phyloP scores from a whole-genome alignment of 1,140 invertebrate genomes.

The Mesaphorura yosii region DNA sequence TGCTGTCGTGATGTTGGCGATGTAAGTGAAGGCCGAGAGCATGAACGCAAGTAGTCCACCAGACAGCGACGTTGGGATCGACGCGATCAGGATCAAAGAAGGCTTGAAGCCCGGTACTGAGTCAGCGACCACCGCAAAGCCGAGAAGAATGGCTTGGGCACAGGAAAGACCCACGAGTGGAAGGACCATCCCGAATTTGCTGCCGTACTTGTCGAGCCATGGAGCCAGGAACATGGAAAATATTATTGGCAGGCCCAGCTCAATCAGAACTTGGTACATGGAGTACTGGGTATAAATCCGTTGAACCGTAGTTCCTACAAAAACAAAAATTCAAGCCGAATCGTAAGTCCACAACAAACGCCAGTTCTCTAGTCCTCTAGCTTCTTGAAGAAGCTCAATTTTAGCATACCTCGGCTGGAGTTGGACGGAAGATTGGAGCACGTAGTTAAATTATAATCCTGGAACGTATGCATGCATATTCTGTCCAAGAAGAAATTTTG shows the following conservation, averaged over 20 bases:
- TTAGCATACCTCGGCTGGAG: not conserved
- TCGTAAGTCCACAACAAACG: not conserved
- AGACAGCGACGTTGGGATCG: conserved; percentile 11
- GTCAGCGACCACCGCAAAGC: conserved; percentile 1
- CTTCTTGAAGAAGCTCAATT: not conserved
- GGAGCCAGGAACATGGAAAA: conserved; percentile 8
- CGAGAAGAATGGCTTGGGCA: not conserved
- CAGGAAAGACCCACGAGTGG: conserved; percentile 7
- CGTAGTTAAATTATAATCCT: not conserved
- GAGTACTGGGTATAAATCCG: not conserved
- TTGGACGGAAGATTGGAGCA: not conserved
- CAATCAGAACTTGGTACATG: not conserved
- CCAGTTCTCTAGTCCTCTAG: not conserved
- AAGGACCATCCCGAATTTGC: conserved; percentile 9
- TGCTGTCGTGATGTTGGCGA: not conserved
- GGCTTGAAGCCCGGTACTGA: not conserved
- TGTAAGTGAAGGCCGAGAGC: conserved; percentile 4
- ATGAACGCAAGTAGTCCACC: conserved; percentile 11
- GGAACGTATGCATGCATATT: not conserved
- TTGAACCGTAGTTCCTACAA: not conserved
- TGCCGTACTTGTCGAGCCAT: conserved; percentile 13
- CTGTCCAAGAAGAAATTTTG: not conserved
- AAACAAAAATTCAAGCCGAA: not conserved
- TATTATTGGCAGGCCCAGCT: conserved; percentile 1
- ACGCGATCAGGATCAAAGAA: conserved; percentile 2